Base-by-base conservation (phyloP, 2,888 invertebrate genomes). In the Ryuthela nishihirai region DNA sequence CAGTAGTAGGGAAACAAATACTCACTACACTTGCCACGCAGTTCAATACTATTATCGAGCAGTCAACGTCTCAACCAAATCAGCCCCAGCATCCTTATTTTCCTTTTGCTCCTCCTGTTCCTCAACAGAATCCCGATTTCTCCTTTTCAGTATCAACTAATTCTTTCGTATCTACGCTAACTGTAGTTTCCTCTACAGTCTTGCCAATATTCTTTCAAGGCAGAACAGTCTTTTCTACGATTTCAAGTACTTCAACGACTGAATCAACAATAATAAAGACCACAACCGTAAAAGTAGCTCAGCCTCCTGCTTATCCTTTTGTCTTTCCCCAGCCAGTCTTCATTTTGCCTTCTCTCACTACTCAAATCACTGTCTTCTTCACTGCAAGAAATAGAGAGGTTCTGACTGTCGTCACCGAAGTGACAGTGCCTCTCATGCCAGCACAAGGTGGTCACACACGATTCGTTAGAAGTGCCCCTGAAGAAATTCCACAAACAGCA, bases 301-400 rank as follows among this genome's bases (percentile, higher is more conserved):
- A 48, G 38, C 42, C 42, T 5, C 59, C 62, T n/a, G 46, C 56
- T 15, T 54, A 45, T 29, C 58, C 62, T 10, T 58, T 54, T 38
- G 41, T 55, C 25, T 43, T 62, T 20, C 62, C 56, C 1, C 56
- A 62, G 25, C 62, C 62, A 20, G 54, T 54, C 21, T 62, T 62
- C 34, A 45, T 54, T 34, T 25, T 52, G 17, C 59, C 62, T 15
- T 44, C 64, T 9, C 50, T 67, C 17, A 67, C 67, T 7, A 67
- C 67, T 4, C 48, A 62, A 41, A 36, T 67, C 20, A 67, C 67
- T 9, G 29, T 67, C 21, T 47, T 54, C 3, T 48, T 67, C 25
- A 65, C 67, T n/a, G 67, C 61, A 12, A 62, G 60, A 25, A 54
- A 60, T 38, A 66, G 67, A 12, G 59, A 67, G 39, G 41, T 67